Evolutionary conservation across 2,888 invertebrate species (phyloP).

Genomic region (Drosophila mayaguana): DNA sequence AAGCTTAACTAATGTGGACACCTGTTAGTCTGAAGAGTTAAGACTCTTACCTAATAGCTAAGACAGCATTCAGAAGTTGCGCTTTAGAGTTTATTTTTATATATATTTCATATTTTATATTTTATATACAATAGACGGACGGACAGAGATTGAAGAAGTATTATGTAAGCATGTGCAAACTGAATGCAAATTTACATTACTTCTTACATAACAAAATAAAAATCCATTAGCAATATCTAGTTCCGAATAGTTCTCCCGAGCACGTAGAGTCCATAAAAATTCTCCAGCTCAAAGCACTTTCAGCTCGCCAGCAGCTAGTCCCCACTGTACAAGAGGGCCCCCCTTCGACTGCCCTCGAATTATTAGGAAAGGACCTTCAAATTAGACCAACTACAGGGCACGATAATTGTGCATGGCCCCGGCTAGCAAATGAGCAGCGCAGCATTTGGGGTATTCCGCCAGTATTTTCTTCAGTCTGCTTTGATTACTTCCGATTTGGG

Average conservation of each 20-base stretch:
- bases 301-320: neutral
- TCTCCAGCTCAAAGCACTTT: neutral
- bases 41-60: too few relatives aligned
- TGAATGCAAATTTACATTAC: too few relatives aligned
- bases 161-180: too few relatives aligned
- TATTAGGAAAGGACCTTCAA: neutral
- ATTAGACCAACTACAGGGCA: slow-evolving; percentile 9
- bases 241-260: neutral
- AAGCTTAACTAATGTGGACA: neutral
- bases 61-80: neutral
- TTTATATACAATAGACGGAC: too few relatives aligned
- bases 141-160: too few relatives aligned
- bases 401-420: slow-evolving; percentile 42
- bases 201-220: neutral
- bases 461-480: slow-evolving; percentile 13
- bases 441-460: neutral
- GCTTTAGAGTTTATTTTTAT: too few relatives aligned
- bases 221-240: neutral
- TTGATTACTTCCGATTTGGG: slow-evolving; percentile 73
- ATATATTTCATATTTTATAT: too few relatives aligned
- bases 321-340: neutral
- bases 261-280: slow-evolving; percentile 1
- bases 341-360: neutral
- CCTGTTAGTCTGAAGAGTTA: too few relatives aligned
- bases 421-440: slow-evolving; percentile 53